phyloP scores from a whole-genome alignment of 2,888 invertebrate genomes.

The Diarsia brunnea region DNA sequence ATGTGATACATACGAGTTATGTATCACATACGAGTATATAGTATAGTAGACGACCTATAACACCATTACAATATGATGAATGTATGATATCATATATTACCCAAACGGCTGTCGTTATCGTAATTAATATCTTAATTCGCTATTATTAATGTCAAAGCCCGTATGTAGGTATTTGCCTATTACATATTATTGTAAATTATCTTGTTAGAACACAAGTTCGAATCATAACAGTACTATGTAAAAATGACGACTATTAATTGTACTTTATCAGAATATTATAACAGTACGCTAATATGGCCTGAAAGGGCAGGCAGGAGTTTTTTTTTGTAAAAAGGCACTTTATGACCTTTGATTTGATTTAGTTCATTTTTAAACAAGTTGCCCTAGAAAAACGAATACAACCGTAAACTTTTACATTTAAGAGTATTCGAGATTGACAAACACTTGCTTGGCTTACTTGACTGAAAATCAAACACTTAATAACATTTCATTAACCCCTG shows the following conservation, averaged over 20 bases:
- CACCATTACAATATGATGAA: slow-evolving; percentile 13
- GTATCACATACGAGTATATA: too few species aligned
- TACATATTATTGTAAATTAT: background rate
- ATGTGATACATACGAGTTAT: too few species aligned
- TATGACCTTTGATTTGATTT: background rate
- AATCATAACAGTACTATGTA: background rate
- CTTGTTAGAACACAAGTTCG: background rate
- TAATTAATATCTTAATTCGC: slow-evolving; percentile 62
- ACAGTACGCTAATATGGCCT: too few species aligned
- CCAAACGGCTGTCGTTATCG: slow-evolving; percentile 41
- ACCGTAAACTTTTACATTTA: too few species aligned
- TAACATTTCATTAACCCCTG: background rate
- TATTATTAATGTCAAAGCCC: slow-evolving; percentile 32
- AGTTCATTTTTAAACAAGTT: too few species aligned
- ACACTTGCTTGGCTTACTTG: too few species aligned
- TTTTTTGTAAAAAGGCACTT: background rate
- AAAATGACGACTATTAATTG: too few species aligned
- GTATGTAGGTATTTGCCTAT: background rate
- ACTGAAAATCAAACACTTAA: background rate
- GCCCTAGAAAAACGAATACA: too few species aligned
- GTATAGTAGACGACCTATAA: background rate
- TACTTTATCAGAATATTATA: background rate
- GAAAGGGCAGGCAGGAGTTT: background rate
- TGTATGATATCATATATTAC: slow-evolving; percentile 30
- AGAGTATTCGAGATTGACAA: too few species aligned